A percentile compares a stretch with the other conserved stretches of the same genome.
phyloP scores from a whole-genome alignment of 2,797 vertebrate genomes.

The Chrysocyon brachyurus region DNA sequence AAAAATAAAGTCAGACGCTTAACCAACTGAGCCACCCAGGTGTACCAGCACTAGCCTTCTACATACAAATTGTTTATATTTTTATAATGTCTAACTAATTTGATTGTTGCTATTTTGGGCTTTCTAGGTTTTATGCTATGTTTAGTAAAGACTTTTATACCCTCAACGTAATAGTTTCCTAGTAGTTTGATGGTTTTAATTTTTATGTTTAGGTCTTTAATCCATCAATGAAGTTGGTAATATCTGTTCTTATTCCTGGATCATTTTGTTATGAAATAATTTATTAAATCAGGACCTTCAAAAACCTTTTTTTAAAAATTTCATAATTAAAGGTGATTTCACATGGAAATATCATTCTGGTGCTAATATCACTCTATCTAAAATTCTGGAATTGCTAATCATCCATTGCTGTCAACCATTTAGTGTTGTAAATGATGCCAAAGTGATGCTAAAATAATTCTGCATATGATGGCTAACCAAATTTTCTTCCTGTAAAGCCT shows the following conservation, averaged over 20 bases:
- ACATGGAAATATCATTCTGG: not conserved
- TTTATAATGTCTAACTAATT: not conserved
- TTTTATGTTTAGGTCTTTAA: not conserved
- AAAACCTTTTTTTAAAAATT: not conserved
- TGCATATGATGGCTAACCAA: not conserved
- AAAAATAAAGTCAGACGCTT: not conserved
- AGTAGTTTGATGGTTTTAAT: not conserved
- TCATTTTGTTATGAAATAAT: not conserved
- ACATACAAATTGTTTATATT: not conserved
- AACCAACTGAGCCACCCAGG: not conserved
- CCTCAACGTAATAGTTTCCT: not conserved
- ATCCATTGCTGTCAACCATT: not conserved
- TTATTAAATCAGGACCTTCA: not conserved
- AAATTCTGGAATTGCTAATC: not conserved
- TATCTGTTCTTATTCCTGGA: not conserved
- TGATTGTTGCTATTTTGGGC: not conserved
- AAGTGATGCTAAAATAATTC: conserved; percentile 7
- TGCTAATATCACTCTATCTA: not conserved
- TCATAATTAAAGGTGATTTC: not conserved
- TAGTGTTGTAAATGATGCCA: not conserved
- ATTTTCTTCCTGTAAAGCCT: not conserved
- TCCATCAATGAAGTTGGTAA: not conserved
- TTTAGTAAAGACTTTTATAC: not conserved
- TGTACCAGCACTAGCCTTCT: not conserved
- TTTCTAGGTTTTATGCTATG: not conserved